phyloP scores from a whole-genome alignment of 2,113 vertebrate genomes.

The Centropristis striata region DNA sequence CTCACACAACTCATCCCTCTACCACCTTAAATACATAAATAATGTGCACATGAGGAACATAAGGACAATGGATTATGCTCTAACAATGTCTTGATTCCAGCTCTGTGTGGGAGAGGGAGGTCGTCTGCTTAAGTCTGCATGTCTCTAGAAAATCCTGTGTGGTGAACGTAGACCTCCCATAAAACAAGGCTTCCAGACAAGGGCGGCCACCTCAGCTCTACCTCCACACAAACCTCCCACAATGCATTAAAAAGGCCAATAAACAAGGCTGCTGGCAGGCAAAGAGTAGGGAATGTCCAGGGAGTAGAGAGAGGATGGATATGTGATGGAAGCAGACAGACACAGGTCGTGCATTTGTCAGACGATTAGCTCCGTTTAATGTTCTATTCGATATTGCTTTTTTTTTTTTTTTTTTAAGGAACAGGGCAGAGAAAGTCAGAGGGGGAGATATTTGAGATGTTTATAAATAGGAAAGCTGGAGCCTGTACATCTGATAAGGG shows the following conservation, averaged over 20 bases:
- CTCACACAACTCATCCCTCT: conserved; percentile 16
- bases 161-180: conserved; percentile 70
- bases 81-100: conserved; percentile 16
- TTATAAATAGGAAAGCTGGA: conserved; percentile 57
- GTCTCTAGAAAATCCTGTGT: conserved; percentile 59
- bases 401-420: neutral
- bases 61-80: conserved; percentile 33
- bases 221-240: conserved; percentile 72
- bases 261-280: conserved; percentile 55
- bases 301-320: conserved; percentile 26
- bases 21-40: conserved; percentile 53
- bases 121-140: conserved; percentile 42
- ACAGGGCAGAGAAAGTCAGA: neutral
- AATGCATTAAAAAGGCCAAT: conserved; percentile 69
- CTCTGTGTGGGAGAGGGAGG: conserved; percentile 33
- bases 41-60: conserved; percentile 26
- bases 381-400: neutral
- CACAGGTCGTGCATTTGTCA: neutral
- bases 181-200: conserved; percentile 72
- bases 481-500: conserved; percentile 70
- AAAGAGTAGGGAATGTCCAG: conserved; percentile 9
- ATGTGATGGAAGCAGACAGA: conserved; percentile 35
- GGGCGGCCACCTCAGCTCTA: conserved; percentile 64
- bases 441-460: conserved; percentile 33
- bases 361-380: conserved; percentile 11